phyloP scores from a whole-genome alignment of 2,888 invertebrate genomes.

The Chesias legatella region DNA sequence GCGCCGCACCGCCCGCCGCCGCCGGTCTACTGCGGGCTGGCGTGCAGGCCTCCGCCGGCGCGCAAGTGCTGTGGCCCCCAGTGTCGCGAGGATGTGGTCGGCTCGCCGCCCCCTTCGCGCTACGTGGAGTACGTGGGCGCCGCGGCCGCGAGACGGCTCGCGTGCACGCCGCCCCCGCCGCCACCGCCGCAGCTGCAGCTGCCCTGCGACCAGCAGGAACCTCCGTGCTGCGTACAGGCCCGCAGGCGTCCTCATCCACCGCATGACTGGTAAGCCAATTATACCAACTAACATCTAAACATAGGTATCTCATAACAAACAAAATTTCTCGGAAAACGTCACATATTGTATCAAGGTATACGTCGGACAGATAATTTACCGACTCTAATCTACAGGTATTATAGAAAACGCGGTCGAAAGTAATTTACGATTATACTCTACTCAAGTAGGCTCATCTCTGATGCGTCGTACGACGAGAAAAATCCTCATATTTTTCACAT shows the following conservation, averaged over 20 bases:
- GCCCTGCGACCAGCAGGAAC: conserved; percentile 72
- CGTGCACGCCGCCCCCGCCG: conserved; percentile 74
- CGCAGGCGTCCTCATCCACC: conserved; percentile 79
- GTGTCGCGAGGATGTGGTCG: conserved; percentile 68
- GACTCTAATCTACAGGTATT: too few relatives aligned
- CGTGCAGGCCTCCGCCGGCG: conserved; percentile 66
- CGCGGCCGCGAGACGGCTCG: conserved; percentile 81
- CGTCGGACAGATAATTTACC: too few relatives aligned
- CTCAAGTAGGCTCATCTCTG: too few relatives aligned
- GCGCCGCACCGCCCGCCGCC: conserved; percentile 69
- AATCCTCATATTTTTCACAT: conserved; percentile 12
- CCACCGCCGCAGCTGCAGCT: conserved; percentile 74
- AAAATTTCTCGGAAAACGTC: too few relatives aligned
- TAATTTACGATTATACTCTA: too few relatives aligned
- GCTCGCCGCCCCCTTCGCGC: conserved; percentile 71
- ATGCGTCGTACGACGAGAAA: conserved; percentile 8
- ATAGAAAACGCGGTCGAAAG: too few relatives aligned
- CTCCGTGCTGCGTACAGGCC: conserved; percentile 80
- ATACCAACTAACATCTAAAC: conserved; percentile 3
- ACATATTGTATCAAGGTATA: too few relatives aligned
- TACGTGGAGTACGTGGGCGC: conserved; percentile 84
- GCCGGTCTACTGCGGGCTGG: conserved; percentile 78
- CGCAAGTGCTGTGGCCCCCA: conserved; percentile 73
- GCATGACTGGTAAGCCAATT: conserved; percentile 78
- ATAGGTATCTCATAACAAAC: conserved; percentile 2